These are phyloP conservation scores for Montipora foliosa DNA, from an alignment of 64 coral and sea anemone genomes.

Conservation along the genomic window DNA sequence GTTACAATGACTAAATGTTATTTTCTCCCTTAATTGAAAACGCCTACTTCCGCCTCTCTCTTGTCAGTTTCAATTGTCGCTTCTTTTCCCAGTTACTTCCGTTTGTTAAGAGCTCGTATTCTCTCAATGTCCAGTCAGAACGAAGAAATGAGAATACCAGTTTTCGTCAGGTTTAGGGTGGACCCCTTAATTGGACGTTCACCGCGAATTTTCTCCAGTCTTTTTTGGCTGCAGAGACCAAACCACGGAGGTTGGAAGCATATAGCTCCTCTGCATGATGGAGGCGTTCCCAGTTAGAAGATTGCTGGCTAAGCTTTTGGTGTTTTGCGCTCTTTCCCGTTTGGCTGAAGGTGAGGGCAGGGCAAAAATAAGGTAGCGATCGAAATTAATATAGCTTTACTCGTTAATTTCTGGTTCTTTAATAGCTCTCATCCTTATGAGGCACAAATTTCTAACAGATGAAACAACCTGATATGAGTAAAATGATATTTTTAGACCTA, in stretches of 20 bases:
- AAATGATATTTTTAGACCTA: too few relatives aligned
- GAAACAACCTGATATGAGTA: too few relatives aligned
- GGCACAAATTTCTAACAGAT: too few relatives aligned
- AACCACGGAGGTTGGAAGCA: not conserved
- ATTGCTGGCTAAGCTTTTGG: not conserved
- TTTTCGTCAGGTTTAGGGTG: not conserved
- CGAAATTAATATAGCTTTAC: not conserved
- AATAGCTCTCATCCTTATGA: not conserved
- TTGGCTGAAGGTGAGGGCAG: slow-evolving; percentile 12
- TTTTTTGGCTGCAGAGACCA: too few relatives aligned
- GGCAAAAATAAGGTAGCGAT: not conserved
- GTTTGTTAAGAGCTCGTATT: not conserved
- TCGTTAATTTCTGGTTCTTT: not conserved
- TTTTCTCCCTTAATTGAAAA: not conserved
- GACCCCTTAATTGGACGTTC: not conserved
- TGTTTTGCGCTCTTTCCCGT: not conserved
- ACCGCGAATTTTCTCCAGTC: not conserved
- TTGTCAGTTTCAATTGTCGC: not conserved
- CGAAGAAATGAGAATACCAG: slow-evolving; percentile 2
- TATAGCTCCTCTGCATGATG: not conserved
- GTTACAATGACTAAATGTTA: not conserved
- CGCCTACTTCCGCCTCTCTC: not conserved
- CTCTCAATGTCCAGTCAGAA: not conserved
- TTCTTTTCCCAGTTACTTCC: not conserved
- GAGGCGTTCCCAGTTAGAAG: not conserved